Base-by-base conservation (phyloP, 2,888 invertebrate species). In the Parochlus steinenii region DNA sequence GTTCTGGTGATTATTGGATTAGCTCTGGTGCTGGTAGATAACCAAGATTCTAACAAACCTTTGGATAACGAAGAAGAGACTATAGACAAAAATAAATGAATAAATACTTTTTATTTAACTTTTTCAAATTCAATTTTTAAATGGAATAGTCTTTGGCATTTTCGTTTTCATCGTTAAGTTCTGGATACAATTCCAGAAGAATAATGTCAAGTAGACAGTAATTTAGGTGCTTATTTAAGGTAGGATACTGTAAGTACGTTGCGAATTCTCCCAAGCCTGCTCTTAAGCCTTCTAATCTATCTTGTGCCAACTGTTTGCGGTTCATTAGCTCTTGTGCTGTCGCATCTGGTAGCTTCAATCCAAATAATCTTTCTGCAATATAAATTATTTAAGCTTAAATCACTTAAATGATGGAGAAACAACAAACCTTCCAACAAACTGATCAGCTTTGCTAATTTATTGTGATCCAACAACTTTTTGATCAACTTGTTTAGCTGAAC, bases 191-290 rank as follows among this genome's bases (percentile, higher is more conserved):
- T 57, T 83, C 81, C 32, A 67, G 57, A 19, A 83, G 48, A 36
- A 83, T 62, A 35, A 77, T 64, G 54, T 90, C 90, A 44, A 89
- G 55, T 34, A 87, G 60, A 45, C 75, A 71, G 56, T 87, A 86
- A 41, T 74, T 71, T 44, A 87, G 58, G 72, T 71, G 70, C 54
- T 74, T 74, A 44, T 74, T 74, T 3, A 67, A 57, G 6, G 65
- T 58, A 10, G 72, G 71, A 40, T 62, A 56, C 54, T 73, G 65
- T 27, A 64, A 46, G 30, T 61, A 54, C 37, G 58, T 54, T 33
- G 62, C 64, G 37, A 70, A 42, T n/a, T 59, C 44, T 16, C 59
- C 58, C 40, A 63, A 54, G 29, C 66, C 64, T 2, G 43, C 44
- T n/a, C 58, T 44, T 4, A 52, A 34, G 2, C 46, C 43, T 26